phyloP scores from a whole-genome alignment of 2,797 vertebrate genomes.

The Chiroxiphia lanceolata region DNA sequence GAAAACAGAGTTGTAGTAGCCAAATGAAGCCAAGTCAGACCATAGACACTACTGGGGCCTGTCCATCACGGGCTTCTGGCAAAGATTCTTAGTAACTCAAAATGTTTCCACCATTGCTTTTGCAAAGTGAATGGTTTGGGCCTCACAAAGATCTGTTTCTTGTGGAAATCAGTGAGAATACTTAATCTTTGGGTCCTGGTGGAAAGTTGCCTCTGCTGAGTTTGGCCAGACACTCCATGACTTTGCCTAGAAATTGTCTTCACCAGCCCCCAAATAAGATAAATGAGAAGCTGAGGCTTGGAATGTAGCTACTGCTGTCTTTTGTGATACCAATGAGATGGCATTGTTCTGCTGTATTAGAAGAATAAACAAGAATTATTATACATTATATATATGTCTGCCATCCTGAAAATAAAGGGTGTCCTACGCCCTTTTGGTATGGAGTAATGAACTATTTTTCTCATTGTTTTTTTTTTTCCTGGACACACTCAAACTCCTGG shows the following conservation, averaged over 20 bases:
- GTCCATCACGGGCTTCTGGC: slow-evolving; percentile 24
- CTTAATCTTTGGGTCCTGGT: not conserved
- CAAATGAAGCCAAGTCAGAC: slow-evolving; percentile 26
- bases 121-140: not conserved
- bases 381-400: not conserved
- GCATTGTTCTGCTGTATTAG: not conserved
- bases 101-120: slow-evolving; percentile 28
- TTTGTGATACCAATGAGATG: not conserved
- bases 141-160: slow-evolving; percentile 25
- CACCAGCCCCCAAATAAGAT: not conserved
- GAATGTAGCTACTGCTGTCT: not conserved
- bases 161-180: slow-evolving; percentile 40
- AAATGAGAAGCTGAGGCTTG: not conserved
- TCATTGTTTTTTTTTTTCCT: not conserved
- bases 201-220: not conserved
- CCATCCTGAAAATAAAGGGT: not conserved
- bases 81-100: not conserved
- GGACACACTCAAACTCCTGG: slow-evolving; percentile 9
- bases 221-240: not conserved
- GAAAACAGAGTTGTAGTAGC: not conserved
- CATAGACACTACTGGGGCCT: not conserved
- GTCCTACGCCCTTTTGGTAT: not conserved
- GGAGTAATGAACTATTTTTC: not conserved
- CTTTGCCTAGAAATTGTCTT: not conserved
- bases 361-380: not conserved